Evolutionary conservation across 2,888 invertebrate species (phyloP).

Genomic region (Pegoplata infirma): DNA sequence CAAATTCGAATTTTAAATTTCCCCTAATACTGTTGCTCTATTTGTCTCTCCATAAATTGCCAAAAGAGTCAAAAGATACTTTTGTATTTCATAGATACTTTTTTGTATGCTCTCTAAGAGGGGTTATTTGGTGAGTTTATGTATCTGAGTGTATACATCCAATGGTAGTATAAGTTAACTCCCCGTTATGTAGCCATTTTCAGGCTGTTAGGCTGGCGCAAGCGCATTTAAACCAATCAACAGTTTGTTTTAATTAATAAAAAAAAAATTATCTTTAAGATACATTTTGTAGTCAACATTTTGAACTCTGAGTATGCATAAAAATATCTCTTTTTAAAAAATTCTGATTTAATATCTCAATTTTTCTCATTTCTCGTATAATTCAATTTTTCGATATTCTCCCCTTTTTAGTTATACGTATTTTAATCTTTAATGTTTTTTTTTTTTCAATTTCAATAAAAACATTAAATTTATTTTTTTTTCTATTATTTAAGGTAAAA

Average conservation of each 20-base stretch:
- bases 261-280: conserved; percentile 37
- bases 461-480: conserved; percentile 32
- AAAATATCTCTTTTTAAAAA: too few species aligned
- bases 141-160: conserved; percentile 67
- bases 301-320: too few species aligned
- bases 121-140: conserved; percentile 14
- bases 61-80: not conserved
- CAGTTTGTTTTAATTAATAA: conserved; percentile 71
- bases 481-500: conserved; percentile 27
- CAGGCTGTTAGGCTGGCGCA: conserved; percentile 75
- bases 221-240: conserved; percentile 77
- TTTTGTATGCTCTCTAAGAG: conserved; percentile 19
- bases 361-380: not conserved
- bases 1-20: not conserved
- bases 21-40: not conserved
- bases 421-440: not conserved
- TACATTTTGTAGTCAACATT: conserved; percentile 6
- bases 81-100: conserved; percentile 14
- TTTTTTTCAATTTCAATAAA: not conserved
- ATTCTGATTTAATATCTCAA: not conserved
- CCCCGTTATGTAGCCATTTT: conserved; percentile 77
- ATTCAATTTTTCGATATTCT: not conserved
- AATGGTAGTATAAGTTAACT: conserved; percentile 74
- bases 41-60: not conserved
- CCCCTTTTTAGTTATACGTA: not conserved